Evolutionary conservation across 2,888 invertebrate genomes (phyloP).

Genomic region (Vandiemenella viatica): DNA sequence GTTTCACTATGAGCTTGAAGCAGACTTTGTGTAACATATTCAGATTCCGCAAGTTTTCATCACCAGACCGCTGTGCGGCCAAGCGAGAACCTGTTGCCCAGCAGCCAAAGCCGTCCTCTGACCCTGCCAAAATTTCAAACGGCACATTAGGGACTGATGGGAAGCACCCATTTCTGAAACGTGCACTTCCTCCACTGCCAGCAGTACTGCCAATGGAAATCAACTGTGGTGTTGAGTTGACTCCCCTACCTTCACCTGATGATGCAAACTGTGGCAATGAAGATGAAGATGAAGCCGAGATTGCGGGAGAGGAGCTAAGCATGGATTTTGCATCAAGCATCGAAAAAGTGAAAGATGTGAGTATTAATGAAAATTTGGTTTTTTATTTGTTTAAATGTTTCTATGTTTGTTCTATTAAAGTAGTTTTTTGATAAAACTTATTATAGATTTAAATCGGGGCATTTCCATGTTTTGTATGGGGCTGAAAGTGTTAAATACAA

Average conservation of each 20-base stretch:
- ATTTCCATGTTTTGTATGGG: too few relatives aligned
- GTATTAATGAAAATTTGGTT: too few relatives aligned
- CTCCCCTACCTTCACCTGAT: conserved; percentile 17
- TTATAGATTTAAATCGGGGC: too few relatives aligned
- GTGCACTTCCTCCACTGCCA: conserved; percentile 53
- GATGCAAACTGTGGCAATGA: conserved; percentile 25
- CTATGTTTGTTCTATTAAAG: too few relatives aligned
- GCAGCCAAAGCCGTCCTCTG: neutral
- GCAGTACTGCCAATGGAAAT: conserved; percentile 26
- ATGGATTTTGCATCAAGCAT: conserved; percentile 83
- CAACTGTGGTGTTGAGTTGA: neutral
- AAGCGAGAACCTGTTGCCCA: conserved; percentile 15
- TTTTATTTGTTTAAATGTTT: too few relatives aligned
- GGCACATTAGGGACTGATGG: conserved; percentile 20
- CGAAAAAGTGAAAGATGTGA: conserved; percentile 85
- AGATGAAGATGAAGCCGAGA: conserved; percentile 31
- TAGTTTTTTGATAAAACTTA: too few relatives aligned
- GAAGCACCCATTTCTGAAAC: conserved; percentile 41
- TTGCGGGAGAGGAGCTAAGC: conserved; percentile 31
- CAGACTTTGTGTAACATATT: conserved; percentile 77
- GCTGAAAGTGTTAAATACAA: too few relatives aligned
- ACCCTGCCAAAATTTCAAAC: neutral
- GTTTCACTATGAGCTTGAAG: conserved; percentile 61
- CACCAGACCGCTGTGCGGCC: conserved; percentile 33
- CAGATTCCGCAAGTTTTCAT: conserved; percentile 44